phyloP scores from a whole-genome alignment of 1,140 invertebrate genomes.

The Aphelenchoides fujianensis region DNA sequence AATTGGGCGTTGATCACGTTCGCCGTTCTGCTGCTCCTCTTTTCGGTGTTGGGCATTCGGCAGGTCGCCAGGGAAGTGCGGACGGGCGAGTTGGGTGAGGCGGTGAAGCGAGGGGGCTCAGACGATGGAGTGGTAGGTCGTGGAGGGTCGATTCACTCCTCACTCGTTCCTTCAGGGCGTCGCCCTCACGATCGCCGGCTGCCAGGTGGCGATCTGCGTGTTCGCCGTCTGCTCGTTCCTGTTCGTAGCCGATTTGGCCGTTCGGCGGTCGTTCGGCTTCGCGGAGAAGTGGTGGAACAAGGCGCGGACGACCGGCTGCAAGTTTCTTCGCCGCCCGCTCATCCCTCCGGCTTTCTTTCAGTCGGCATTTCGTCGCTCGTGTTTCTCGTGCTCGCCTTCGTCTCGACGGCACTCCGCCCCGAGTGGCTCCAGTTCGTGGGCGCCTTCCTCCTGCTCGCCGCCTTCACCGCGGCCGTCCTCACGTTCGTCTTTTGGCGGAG shows the following conservation, averaged over 20 bases:
- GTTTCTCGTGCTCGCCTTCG: neutral
- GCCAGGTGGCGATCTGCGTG: neutral
- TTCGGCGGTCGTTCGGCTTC: conserved; percentile 4
- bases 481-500: conserved; percentile 8
- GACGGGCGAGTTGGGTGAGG: neutral
- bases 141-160: neutral
- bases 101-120: neutral
- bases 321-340: neutral
- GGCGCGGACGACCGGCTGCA: neutral
- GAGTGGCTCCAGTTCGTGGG: neutral
- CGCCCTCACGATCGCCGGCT: too few species aligned
- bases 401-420: neutral
- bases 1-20: neutral
- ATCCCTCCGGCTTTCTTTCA: neutral
- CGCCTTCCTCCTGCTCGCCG: conserved; percentile 1
- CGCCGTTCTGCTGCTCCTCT: neutral
- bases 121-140: neutral
- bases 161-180: neutral
- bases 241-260: neutral
- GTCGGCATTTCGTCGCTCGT: neutral
- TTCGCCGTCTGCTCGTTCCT: neutral
- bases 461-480: neutral
- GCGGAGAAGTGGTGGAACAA: neutral
- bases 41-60: neutral
- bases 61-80: neutral